Percentiles rank a stretch among this genome's conserved stretches.
phyloP scores from a whole-genome alignment of 1,140 invertebrate species.

The Branchinecta lynchi region DNA sequence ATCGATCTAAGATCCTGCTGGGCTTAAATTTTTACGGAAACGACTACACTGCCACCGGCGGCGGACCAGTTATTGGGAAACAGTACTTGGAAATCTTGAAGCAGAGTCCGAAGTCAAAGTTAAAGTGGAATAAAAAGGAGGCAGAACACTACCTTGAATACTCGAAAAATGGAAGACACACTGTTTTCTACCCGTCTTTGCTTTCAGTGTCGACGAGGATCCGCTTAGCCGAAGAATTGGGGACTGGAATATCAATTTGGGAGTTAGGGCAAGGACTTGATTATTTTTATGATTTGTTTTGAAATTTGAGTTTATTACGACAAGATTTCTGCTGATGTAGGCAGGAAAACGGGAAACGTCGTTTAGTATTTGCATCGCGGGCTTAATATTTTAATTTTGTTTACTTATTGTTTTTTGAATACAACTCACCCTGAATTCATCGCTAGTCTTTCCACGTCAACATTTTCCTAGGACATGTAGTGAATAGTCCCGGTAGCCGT shows the following conservation, averaged over 20 bases:
- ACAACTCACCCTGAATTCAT: too few species aligned
- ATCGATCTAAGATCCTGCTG: conserved; percentile 59
- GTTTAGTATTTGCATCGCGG: too few species aligned
- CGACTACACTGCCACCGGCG: conserved; percentile 58
- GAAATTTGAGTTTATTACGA: conserved; percentile 26
- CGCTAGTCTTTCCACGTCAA: too few species aligned
- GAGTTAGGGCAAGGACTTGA: conserved; percentile 86
- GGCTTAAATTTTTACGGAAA: conserved; percentile 91
- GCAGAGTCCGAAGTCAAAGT: conserved; percentile 46
- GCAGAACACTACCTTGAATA: conserved; percentile 74
- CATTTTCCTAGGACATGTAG: too few species aligned
- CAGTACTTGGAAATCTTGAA: conserved; percentile 56
- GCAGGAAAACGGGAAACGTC: too few species aligned
- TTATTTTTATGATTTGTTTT: conserved; percentile 87
- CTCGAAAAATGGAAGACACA: conserved; percentile 46
- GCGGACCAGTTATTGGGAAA: conserved; percentile 56
- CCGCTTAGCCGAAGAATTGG: conserved; percentile 56
- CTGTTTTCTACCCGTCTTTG: conserved; percentile 75
- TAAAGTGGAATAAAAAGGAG: conserved; percentile 57
- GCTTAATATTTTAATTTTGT: too few species aligned
- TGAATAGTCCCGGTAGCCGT: too few species aligned
- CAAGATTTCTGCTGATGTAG: too few species aligned
- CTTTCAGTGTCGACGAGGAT: conserved; percentile 64
- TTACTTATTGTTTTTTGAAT: too few species aligned
- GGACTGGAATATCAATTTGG: conserved; percentile 79